These are phyloP conservation scores for Bos indicus DNA, from an alignment of 2,113 vertebrate genomes.

Conservation along the genomic window DNA sequence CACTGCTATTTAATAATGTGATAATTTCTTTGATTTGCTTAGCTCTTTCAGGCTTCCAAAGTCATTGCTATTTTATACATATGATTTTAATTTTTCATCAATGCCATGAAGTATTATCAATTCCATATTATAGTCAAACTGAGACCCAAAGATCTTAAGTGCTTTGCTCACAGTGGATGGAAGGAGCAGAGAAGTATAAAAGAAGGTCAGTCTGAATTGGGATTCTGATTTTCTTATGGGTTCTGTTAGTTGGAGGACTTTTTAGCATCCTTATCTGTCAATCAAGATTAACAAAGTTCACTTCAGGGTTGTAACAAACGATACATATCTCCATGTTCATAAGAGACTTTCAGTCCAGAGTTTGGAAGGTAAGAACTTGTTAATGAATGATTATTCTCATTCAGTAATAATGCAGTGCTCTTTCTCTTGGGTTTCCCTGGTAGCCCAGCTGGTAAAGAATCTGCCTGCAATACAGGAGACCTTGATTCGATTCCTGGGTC, in stretches of 20 bases:
- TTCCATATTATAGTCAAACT: not conserved
- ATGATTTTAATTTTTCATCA: not conserved
- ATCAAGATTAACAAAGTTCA: not conserved
- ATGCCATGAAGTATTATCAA: not conserved
- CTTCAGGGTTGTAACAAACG: not conserved
- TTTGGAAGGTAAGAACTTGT: not conserved
- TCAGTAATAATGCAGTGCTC: not conserved
- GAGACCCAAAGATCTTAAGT: not conserved
- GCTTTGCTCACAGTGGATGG: not conserved
- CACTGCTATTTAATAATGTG: not conserved
- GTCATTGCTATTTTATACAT: not conserved
- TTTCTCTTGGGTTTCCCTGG: not conserved
- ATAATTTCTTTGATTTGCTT: not conserved
- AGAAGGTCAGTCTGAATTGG: not conserved
- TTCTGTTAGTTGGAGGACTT: not conserved
- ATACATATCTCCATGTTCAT: not conserved
- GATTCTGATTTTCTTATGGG: not conserved
- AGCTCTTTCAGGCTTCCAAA: not conserved
- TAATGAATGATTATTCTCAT: not conserved
- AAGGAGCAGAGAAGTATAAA: not conserved
- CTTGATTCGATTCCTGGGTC: rapidly evolving
- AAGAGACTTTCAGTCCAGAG: not conserved
- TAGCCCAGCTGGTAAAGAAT: not conserved
- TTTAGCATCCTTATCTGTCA: not conserved
- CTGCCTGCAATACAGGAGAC: not conserved